phyloP scores from a whole-genome alignment of 2,888 invertebrate species.

The Bibio marci region DNA sequence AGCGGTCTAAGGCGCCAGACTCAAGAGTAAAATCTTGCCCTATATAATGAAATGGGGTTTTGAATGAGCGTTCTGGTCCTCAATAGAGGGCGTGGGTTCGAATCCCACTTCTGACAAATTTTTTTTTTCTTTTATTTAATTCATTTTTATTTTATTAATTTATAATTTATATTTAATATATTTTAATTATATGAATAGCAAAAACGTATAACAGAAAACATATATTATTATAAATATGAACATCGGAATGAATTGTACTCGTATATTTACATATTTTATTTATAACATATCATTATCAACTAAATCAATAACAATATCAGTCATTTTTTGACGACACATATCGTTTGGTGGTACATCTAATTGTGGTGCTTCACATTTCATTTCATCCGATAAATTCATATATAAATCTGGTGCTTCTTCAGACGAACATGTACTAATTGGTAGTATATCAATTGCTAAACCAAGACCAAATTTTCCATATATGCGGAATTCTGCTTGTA shows the following conservation, averaged over 20 bases:
- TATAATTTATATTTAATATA: no score
- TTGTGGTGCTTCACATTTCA: conserved; percentile 19
- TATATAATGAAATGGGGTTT: no score
- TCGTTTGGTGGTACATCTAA: conserved; percentile 35
- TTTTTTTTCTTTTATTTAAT: no score
- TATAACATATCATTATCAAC: conserved; percentile 42
- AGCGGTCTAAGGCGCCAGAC: conserved; percentile 12
- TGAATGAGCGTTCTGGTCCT: conserved; percentile 11
- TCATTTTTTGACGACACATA: conserved; percentile 46
- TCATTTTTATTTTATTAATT: no score
- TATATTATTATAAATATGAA: no score
- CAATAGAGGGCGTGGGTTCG: conserved; percentile 13
- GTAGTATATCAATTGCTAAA: conserved; percentile 50
- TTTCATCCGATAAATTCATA: conserved; percentile 22
- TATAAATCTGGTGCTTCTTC: conserved; percentile 56
- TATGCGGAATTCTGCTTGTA: conserved; percentile 42
- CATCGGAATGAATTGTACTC: no score
- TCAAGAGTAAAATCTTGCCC: conserved; percentile 5
- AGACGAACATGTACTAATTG: conserved; percentile 46
- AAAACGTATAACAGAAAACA: no score
- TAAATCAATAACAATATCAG: conserved; percentile 47
- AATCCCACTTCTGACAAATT: conserved; percentile 12
- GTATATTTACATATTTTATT: no score
- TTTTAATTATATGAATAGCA: no score
- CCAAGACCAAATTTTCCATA: conserved; percentile 50